These are phyloP conservation scores for Sebastes variabilis DNA, from an alignment of 2,797 vertebrate genomes.

Conservation along the genomic window DNA sequence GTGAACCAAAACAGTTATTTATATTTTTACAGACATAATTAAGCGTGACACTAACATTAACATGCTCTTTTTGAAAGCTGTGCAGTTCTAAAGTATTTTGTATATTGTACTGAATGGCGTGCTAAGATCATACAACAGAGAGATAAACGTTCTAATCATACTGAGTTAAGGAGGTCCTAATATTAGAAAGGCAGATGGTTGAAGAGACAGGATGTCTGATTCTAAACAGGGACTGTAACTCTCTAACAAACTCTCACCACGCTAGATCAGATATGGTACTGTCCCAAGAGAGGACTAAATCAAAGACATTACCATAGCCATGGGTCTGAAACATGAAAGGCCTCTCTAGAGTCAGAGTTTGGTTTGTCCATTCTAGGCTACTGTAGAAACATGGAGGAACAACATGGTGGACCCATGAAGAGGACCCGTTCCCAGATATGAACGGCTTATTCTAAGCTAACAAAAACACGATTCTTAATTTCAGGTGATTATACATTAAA, in stretches of 20 bases:
- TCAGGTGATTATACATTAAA: too few species aligned
- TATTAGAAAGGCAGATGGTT: constrained; percentile 29
- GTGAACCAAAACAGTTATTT: not conserved
- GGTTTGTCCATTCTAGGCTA: not conserved
- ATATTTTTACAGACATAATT: not conserved
- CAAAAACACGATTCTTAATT: too few species aligned
- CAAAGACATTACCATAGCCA: constrained; percentile 3
- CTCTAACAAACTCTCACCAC: not conserved
- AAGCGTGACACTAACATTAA: not conserved
- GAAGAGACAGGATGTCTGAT: constrained; percentile 50
- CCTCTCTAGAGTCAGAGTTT: not conserved
- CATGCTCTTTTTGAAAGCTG: not conserved
- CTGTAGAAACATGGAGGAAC: not conserved
- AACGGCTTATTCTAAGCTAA: too few species aligned
- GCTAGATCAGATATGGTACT: constrained; percentile 45
- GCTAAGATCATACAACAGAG: not conserved
- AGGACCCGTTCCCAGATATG: too few species aligned
- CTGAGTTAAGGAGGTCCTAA: not conserved
- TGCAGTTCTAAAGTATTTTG: not conserved
- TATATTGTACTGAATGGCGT: not conserved
- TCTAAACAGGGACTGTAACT: constrained; percentile 44
- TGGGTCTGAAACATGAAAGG: too few species aligned
- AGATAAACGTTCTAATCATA: not conserved
- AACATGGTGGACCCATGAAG: too few species aligned
- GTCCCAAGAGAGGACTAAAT: constrained; percentile 33